Evolutionary conservation across 2,113 vertebrate species (phyloP).

Genomic region (Typhlomys cinereus): DNA sequence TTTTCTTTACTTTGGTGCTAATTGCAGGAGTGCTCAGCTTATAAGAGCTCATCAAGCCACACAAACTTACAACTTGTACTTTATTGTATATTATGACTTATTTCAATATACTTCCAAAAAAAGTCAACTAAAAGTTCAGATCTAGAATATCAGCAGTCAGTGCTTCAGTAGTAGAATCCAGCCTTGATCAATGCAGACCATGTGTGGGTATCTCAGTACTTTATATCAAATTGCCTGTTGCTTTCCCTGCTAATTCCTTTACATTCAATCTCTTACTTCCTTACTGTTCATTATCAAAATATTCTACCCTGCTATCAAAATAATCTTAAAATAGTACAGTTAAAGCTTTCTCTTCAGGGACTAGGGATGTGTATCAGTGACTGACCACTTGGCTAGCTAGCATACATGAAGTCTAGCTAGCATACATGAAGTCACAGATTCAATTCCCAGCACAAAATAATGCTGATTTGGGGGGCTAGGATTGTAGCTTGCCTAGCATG

Average conservation of each 20-base stretch:
- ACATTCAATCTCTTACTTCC: conserved; percentile 8
- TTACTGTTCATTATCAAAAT: conserved; percentile 57
- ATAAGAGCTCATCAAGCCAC: conserved; percentile 10
- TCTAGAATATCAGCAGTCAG: conserved; percentile 25
- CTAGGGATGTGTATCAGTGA: neutral
- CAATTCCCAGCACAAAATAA: too few species aligned
- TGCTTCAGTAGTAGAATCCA: neutral
- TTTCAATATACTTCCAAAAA: neutral
- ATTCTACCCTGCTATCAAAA: conserved; percentile 38
- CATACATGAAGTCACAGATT: too few species aligned
- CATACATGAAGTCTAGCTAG: too few species aligned
- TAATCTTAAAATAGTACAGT: neutral
- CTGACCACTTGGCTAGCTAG: neutral
- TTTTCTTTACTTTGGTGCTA: conserved; percentile 19
- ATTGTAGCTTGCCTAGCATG: too few species aligned
- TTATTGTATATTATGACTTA: neutral
- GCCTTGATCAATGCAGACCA: neutral
- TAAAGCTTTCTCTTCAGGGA: conserved; percentile 35
- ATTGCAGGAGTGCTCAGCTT: neutral
- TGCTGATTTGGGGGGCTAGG: too few species aligned
- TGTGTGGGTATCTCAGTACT: neutral
- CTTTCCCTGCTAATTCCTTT: conserved; percentile 12
- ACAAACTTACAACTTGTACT: neutral
- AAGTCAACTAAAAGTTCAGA: neutral
- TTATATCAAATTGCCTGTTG: neutral